Evolutionary conservation across 2,113 vertebrate genomes (phyloP).

Genomic region (Tursiops truncatus): DNA sequence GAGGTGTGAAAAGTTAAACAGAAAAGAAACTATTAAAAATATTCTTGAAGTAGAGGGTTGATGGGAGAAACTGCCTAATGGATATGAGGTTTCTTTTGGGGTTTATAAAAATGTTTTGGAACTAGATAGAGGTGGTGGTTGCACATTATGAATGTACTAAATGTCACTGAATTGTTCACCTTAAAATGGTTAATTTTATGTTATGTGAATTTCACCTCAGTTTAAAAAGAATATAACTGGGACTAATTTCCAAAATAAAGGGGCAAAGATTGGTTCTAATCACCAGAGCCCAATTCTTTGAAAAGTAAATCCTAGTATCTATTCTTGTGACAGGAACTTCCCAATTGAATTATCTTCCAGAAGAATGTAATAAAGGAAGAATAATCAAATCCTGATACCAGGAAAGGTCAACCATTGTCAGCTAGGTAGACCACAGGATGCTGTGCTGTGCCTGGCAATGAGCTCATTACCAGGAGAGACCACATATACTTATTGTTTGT

Average conservation of each 20-base stretch:
- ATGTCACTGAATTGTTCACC: not conserved
- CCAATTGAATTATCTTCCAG: not conserved
- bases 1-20: not conserved
- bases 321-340: not conserved
- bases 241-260: not conserved
- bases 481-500: not conserved
- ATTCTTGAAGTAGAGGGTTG: not conserved
- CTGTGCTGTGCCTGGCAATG: not conserved
- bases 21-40: slow-evolving; percentile 4
- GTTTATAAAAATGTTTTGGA: not conserved
- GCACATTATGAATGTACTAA: not conserved
- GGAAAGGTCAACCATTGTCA: not conserved
- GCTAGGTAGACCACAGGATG: not conserved
- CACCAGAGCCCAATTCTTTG: not conserved
- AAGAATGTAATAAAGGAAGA: not conserved
- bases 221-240: not conserved
- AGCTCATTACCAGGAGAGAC: not conserved
- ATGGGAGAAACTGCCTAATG: not conserved
- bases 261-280: not conserved
- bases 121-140: not conserved
- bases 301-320: not conserved
- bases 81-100: not conserved
- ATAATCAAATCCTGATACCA: not conserved
- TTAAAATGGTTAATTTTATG: not conserved
- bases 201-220: not conserved